Base-by-base conservation (phyloP, 2,797 vertebrate species). In the Cuculus canorus region DNA sequence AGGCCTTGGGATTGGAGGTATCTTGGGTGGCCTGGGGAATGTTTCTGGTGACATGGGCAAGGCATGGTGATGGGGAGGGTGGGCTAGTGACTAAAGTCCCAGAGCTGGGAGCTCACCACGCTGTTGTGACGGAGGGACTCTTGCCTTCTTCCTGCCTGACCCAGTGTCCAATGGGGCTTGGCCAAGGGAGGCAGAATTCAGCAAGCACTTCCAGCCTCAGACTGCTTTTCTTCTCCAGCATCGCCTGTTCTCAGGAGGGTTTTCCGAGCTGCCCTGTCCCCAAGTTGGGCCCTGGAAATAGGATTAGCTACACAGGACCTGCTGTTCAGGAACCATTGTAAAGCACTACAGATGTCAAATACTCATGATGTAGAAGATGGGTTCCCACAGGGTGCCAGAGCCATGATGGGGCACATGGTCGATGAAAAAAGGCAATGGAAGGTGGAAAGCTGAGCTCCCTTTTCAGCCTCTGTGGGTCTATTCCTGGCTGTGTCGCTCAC, bases 381-480 rank as follows among this genome's bases (percentile, higher is more conserved):
- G 56, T 75, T 94, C 66, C 89, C 85, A 81, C 63, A 68, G 75
- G 45, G 30, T 65, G 63, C 57, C 3, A 2, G 37, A 76, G 19
- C 39, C 53, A 39, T 3, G 15, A 43, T 0, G 9, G 13, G 22
- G 79, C 59, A 76, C 39, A 75, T 41, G 35, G 53, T 43, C 3
- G 27, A 83, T 80, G 45, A 76, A 88, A 92, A 92, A 71, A 90
- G 32, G 50, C 91, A 91, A 81, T 5, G 56, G 82, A 78, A 65
- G 65, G 68, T 86, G 77, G 96, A 83, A 89, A 94, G 66, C 87
- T 90, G 86, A 88, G 52, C 66, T 93, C 73, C 35, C 54, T 79
- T 94, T 88, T 84, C 90, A 94, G 61, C 81, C 35, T 93, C 68
- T 70, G 37, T 86, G 85, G 87, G 85, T 91, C 82, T 96, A 88